Percentiles rank a stretch among this genome's conserved stretches.
phyloP scores from a whole-genome alignment of 2,888 invertebrate species.

The Drosophila sordidula region DNA sequence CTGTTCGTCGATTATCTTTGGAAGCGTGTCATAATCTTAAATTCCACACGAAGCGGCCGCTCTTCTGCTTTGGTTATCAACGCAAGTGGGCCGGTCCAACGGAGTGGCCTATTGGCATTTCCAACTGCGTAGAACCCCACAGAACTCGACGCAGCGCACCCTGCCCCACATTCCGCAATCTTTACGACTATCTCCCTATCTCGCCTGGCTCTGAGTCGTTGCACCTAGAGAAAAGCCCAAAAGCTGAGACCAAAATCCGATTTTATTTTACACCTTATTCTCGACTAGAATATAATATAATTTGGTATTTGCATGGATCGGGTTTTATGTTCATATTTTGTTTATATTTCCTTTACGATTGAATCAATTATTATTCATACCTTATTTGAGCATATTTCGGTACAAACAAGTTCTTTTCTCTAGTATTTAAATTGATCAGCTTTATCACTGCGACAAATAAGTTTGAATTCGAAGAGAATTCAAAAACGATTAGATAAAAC shows the following conservation, averaged over 20 bases:
- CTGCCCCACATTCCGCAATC: constrained; percentile 66
- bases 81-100: constrained; percentile 60
- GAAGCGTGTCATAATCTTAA: constrained; percentile 63
- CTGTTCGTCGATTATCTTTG: constrained; percentile 37
- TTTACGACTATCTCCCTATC: constrained; percentile 16
- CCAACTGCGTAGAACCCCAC: constrained; percentile 62
- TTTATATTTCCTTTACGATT: neutral
- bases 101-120: constrained; percentile 19
- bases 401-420: neutral
- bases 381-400: neutral
- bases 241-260: too few relatives aligned
- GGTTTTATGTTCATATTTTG: too few relatives aligned
- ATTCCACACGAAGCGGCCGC: constrained; percentile 29
- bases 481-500: neutral
- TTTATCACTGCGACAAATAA: neutral
- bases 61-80: constrained; percentile 56
- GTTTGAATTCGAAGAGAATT: neutral
- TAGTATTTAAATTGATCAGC: neutral
- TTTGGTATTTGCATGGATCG: too few relatives aligned
- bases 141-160: constrained; percentile 24
- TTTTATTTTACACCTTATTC: too few relatives aligned
- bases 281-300: too few relatives aligned
- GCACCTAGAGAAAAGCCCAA: neutral
- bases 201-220: constrained; percentile 1
- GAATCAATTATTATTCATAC: neutral